Conservation (phyloP, 2,888 invertebrate genomes). For the Drosophila yooni region DNA sequence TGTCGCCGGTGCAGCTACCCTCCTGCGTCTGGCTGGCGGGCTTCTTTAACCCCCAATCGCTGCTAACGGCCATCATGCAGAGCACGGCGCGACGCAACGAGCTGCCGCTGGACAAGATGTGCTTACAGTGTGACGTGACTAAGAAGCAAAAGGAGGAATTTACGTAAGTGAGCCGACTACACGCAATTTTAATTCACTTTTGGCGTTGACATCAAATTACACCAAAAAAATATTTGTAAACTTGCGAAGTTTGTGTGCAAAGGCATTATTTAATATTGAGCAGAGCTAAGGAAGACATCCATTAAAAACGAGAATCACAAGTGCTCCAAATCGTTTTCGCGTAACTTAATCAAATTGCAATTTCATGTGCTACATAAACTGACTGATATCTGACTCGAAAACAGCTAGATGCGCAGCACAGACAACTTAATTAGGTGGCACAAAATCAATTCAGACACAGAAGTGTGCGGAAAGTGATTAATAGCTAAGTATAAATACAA, state of each 20-base stretch:
- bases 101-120: slow-evolving; percentile 98
- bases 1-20: slow-evolving; percentile 88
- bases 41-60: slow-evolving; percentile 99
- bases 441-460: background rate
- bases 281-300: background rate
- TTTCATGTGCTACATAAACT: background rate
- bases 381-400: slow-evolving; percentile 11
- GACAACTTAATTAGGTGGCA: slow-evolving; percentile 42
- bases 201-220: slow-evolving; percentile 49
- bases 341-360: background rate
- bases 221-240: slow-evolving; percentile 8
- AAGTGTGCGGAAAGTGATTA: background rate
- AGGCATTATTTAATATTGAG: background rate
- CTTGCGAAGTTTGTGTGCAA: slow-evolving; percentile 13
- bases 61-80: slow-evolving; percentile 99
- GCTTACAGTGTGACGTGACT: slow-evolving; percentile 97
- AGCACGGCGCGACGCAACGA: slow-evolving; percentile 97
- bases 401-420: slow-evolving; percentile 37
- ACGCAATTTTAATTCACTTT: slow-evolving; percentile 66
- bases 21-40: slow-evolving; percentile 98
- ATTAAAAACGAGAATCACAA: background rate
- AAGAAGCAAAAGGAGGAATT: slow-evolving; percentile 98
- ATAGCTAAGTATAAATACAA: background rate
- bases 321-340: background rate
- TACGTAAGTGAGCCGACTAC: slow-evolving; percentile 87